phyloP scores from a whole-genome alignment of 2,113 vertebrate genomes.

The Jacana jacana region DNA sequence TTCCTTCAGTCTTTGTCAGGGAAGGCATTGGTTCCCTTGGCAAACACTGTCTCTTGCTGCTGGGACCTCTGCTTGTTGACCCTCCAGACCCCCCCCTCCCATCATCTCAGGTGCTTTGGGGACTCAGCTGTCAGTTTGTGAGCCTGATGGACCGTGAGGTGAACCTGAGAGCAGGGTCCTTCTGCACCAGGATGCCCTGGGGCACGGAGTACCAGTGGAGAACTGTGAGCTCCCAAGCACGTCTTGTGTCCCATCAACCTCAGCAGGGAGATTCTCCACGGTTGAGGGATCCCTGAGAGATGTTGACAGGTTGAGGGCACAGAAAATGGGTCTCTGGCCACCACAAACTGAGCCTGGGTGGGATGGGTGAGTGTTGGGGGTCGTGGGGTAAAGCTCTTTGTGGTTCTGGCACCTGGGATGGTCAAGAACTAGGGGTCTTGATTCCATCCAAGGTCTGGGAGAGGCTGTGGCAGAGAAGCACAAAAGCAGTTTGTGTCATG shows the following conservation, averaged over 20 bases:
- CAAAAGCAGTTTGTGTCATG: background rate
- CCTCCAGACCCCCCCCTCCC: background rate
- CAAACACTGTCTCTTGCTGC: background rate
- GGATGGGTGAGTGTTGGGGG: accelerated
- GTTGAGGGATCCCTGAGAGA: no score
- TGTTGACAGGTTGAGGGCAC: background rate
- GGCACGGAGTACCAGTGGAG: background rate
- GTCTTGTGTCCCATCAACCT: background rate
- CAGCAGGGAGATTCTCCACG: no score
- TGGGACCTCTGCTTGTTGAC: background rate
- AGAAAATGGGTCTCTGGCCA: background rate
- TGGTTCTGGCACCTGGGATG: background rate
- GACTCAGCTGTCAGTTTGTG: background rate
- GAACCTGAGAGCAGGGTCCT: no score
- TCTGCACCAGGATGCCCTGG: background rate
- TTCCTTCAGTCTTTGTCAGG: background rate
- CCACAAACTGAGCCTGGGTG: background rate
- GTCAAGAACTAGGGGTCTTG: background rate
- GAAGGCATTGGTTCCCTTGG: background rate
- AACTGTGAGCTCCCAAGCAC: background rate
- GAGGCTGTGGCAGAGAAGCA: background rate
- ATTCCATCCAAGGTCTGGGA: background rate
- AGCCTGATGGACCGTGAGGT: background rate
- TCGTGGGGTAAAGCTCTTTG: no score
- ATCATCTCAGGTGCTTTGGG: background rate